Base-by-base conservation (phyloP, 1,140 invertebrate genomes). In the Drosophila punjabiensis region DNA sequence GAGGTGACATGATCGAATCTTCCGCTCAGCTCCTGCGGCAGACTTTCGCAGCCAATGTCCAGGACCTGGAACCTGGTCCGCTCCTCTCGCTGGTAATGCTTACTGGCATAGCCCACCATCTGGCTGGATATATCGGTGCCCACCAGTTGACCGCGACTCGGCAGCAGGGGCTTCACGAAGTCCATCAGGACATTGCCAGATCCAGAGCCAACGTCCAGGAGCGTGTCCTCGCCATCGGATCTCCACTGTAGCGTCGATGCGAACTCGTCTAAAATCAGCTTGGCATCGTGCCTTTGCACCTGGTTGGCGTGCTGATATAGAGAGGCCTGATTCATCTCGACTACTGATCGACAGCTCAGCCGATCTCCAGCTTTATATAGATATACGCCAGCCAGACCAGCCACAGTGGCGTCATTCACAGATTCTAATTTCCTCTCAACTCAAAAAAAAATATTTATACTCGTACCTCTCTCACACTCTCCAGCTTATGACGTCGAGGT, bases 161-260 rank as follows among this genome's bases (percentile, higher is more conserved):
- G 95, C n/a, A 97, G 81, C 67, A 94, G 93, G 1, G 95, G 95
- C 52, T 95, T 92, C 11, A 98, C 93, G n/a, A 97, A 92, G 28
- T 95, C 94, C 14, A 94, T 94, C 0, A 96, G 96, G 8, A 97
- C 95, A 76, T 95, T 94, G 0, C 97, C 97, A 18, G 96, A 96
- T 0, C 97, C 97, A 59, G 96, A 97, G 2, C 97, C 97, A 16
- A 98, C 94, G 82, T 98, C 97, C 64, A 98, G 93, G 2, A 97
- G 93, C 47, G 94, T 94, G 35, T 95, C 94, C 5, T 93, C 93
- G 4, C 94, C 94, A 32, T 93, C 93, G 7, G 92, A 81, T 53
- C 94, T 93, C 95, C 96, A 96, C 71, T 94, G 93, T 16, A 96
- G 94, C 45, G 94, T 93, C 5, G 93, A 93, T 4, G 94, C 92